These are phyloP conservation scores for Molossus molossus DNA, from an alignment of 2,797 vertebrate species.

Conservation along the genomic window DNA sequence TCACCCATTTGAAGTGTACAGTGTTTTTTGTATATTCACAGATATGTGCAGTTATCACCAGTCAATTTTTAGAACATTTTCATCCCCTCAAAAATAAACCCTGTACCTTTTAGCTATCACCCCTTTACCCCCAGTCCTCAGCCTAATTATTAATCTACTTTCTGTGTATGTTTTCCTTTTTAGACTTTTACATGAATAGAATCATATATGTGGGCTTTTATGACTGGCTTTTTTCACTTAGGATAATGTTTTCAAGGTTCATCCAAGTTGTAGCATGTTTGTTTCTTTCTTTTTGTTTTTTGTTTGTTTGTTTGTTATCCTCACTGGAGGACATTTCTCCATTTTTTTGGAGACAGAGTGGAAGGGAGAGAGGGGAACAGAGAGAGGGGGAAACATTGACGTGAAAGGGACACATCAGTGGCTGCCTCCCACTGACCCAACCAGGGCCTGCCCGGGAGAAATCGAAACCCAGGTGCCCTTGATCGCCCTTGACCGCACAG, in stretches of 20 bases:
- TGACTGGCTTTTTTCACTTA: not conserved
- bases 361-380: no score
- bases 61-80: constrained; percentile 30
- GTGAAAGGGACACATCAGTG: no score
- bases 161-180: not conserved
- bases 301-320: no score
- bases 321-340: no score
- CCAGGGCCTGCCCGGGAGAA: no score
- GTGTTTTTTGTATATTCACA: not conserved
- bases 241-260: not conserved
- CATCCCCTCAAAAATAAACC: not conserved
- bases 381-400: no score
- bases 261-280: not conserved
- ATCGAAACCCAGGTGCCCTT: no score
- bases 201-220: not conserved
- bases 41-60: not conserved
- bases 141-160: not conserved
- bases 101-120: not conserved
- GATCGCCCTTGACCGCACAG: no score
- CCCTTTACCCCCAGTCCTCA: not conserved
- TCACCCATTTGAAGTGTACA: not conserved
- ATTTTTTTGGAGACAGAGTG: no score
- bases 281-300: no score
- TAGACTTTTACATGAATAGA: not conserved
- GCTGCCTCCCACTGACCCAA: no score